Evolutionary conservation across 2,888 invertebrate genomes (phyloP).

Genomic region (Parnassius glacialis): DNA sequence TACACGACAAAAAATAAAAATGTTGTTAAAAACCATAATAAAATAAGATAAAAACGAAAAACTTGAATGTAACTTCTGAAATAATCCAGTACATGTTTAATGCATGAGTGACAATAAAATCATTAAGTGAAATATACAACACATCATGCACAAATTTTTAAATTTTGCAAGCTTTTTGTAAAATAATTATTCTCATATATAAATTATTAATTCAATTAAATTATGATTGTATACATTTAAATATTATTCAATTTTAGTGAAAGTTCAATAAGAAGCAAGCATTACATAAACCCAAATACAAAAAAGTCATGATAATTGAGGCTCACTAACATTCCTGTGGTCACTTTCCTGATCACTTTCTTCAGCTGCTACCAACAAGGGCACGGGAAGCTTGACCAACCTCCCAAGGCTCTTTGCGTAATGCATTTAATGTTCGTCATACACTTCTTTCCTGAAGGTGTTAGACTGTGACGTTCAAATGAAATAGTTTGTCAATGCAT

Average conservation of each 20-base stretch:
- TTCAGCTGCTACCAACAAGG: conserved; percentile 91
- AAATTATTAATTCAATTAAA: no score
- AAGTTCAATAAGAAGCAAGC: conserved; percentile 5
- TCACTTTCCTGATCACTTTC: conserved; percentile 74
- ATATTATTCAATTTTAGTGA: not conserved
- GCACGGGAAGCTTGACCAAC: conserved; percentile 91
- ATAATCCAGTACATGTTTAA: no score
- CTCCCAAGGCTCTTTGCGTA: conserved; percentile 88
- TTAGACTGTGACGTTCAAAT: conserved; percentile 88
- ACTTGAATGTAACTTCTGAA: no score
- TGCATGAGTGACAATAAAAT: no score
- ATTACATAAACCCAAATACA: conserved; percentile 16
- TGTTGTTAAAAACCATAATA: not conserved
- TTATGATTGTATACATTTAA: not conserved
- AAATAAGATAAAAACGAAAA: no score
- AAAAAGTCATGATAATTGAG: conserved; percentile 25
- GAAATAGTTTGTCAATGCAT: conserved; percentile 87
- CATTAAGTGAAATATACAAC: no score
- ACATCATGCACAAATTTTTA: not conserved
- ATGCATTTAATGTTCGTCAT: conserved; percentile 92
- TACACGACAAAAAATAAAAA: not conserved
- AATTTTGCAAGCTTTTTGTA: conserved; percentile 6
- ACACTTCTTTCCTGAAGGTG: conserved; percentile 94
- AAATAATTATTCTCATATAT: no score
- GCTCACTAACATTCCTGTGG: conserved; percentile 67